Evolutionary conservation across 2,797 vertebrate genomes (phyloP).

Genomic region (Brachymystax lenok): DNA sequence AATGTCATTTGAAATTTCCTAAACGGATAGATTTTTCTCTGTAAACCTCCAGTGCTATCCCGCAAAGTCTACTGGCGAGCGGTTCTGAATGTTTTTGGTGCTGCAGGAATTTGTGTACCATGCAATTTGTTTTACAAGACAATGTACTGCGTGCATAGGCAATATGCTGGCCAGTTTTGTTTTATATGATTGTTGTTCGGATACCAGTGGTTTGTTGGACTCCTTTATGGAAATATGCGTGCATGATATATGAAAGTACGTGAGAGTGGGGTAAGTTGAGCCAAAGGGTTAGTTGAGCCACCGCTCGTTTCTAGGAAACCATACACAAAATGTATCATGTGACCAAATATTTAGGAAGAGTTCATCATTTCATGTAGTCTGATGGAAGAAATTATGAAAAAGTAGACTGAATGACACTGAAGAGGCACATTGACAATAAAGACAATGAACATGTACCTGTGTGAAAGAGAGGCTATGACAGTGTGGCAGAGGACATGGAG

Average conservation of each 20-base stretch:
- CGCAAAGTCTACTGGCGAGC: conserved; percentile 29
- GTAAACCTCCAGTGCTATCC: conserved; percentile 41
- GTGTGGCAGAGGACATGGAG: too few species aligned
- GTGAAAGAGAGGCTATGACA: too few species aligned
- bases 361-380: too few species aligned
- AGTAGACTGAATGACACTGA: too few species aligned
- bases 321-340: too few species aligned
- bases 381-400: too few species aligned
- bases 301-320: too few species aligned
- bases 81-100: conserved; percentile 41
- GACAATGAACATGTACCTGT: too few species aligned
- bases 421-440: too few species aligned
- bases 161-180: conserved; percentile 14
- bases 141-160: conserved; percentile 35
- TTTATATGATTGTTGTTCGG: conserved; percentile 29
- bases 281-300: too few species aligned
- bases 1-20: conserved; percentile 40
- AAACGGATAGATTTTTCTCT: conserved; percentile 40
- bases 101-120: conserved; percentile 39
- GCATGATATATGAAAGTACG: conserved; percentile 13
- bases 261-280: background rate
- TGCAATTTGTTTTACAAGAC: conserved; percentile 54
- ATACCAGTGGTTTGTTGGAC: background rate
- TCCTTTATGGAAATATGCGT: conserved; percentile 20
- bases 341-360: too few species aligned